These are phyloP conservation scores for Sitophilus oryzae DNA, from an alignment of 1,140 invertebrate genomes.

Conservation along the genomic window DNA sequence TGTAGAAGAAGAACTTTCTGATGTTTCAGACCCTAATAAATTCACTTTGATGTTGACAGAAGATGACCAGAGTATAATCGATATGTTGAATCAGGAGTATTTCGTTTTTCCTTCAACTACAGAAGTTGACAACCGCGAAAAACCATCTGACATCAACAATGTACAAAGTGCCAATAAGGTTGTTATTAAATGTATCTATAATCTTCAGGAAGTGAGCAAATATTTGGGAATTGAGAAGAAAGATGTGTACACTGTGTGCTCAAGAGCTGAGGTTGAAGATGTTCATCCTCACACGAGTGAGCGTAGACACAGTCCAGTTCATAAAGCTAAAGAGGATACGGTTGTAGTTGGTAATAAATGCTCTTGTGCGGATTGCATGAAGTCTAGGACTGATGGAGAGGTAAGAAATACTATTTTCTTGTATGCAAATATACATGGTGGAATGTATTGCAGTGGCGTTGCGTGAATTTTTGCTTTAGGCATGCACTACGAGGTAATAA, in stretches of 20 bases:
- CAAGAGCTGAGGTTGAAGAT: background rate
- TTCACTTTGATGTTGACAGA: conserved; percentile 6
- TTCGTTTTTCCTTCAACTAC: conserved; percentile 9
- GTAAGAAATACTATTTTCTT: background rate
- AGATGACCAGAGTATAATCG: background rate
- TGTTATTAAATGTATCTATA: conserved; percentile 13
- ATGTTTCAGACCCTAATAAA: conserved; percentile 10
- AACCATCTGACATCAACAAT: conserved; percentile 6
- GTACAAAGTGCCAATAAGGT: conserved; percentile 11
- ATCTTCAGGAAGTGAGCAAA: conserved; percentile 13
- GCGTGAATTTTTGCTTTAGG: too few relatives aligned
- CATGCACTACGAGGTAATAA: too few relatives aligned
- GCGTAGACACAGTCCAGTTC: background rate
- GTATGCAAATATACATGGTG: too few relatives aligned
- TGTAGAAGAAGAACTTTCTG: background rate
- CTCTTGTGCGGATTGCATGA: background rate
- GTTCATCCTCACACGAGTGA: background rate
- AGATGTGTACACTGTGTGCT: conserved; percentile 7
- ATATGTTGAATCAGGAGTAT: conserved; percentile 6
- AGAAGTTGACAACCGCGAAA: background rate
- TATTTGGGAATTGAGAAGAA: conserved; percentile 7
- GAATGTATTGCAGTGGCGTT: too few relatives aligned
- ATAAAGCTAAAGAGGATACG: background rate
- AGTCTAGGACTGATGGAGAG: background rate
- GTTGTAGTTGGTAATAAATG: background rate